These are phyloP conservation scores for Arctocebus calabarensis DNA, from an alignment of 2,797 vertebrate species.

Conservation along the genomic window DNA sequence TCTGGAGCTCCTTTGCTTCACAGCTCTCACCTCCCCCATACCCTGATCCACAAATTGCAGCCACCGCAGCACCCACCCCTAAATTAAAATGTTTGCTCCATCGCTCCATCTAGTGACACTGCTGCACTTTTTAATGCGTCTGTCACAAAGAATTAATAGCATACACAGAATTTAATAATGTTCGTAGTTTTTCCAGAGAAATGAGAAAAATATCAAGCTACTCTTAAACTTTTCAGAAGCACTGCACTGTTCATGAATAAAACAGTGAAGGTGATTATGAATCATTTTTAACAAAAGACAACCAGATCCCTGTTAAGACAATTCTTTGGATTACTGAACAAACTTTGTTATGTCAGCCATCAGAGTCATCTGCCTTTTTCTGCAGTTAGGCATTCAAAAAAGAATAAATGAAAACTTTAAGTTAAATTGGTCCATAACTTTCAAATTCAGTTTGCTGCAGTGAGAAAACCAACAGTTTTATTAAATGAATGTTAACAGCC, in stretches of 20 bases:
- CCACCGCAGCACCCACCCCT: neutral
- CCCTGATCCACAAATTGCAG: neutral
- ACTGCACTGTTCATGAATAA: neutral
- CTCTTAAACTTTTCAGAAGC: neutral
- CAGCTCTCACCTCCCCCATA: neutral
- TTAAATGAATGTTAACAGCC: conserved; percentile 39
- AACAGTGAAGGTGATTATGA: neutral
- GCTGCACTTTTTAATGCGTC: neutral
- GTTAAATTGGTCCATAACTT: neutral
- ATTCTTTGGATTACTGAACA: neutral
- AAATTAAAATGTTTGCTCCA: neutral
- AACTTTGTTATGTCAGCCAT: neutral
- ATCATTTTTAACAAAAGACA: conserved; percentile 2
- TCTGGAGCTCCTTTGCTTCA: neutral
- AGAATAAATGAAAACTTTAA: neutral
- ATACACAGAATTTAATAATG: neutral
- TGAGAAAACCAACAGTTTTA: neutral
- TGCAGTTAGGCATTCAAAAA: neutral
- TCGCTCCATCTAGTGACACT: neutral
- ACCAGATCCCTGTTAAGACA: neutral
- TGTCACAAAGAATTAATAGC: neutral
- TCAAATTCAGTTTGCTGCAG: neutral
- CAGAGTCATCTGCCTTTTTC: neutral
- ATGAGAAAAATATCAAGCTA: conserved; percentile 6
- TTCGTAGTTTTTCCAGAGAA: conserved; percentile 7